Evolutionary conservation across 1,140 invertebrate species (phyloP).

Genomic region (Neodiprion pinetum): DNA sequence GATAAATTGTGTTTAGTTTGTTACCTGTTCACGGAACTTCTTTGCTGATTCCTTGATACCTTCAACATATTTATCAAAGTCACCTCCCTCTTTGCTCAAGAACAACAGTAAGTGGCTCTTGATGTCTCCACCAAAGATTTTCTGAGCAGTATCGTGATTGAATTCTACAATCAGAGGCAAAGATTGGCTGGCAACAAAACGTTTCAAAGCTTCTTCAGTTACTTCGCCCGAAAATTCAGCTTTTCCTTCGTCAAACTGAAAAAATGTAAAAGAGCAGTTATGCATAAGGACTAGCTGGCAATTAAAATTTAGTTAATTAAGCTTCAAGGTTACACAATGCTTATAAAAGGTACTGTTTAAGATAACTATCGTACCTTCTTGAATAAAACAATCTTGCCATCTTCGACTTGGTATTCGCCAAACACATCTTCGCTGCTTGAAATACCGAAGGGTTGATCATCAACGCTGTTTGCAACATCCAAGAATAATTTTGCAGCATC

Average conservation of each 20-base stretch:
- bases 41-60: constrained; percentile 82
- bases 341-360: constrained; percentile 13
- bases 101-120: constrained; percentile 96
- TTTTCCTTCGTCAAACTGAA: constrained; percentile 92
- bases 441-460: constrained; percentile 92
- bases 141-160: constrained; percentile 95
- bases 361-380: constrained; percentile 77
- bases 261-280: constrained; percentile 49
- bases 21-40: constrained; percentile 87
- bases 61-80: constrained; percentile 81
- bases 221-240: constrained; percentile 79
- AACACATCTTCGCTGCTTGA: constrained; percentile 79
- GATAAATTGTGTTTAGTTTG: background rate
- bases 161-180: constrained; percentile 97
- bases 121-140: constrained; percentile 98
- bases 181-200: constrained; percentile 86
- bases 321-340: constrained; percentile 1
- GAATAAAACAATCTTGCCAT: constrained; percentile 82
- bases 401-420: constrained; percentile 75
- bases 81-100: constrained; percentile 86
- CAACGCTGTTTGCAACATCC: constrained; percentile 77
- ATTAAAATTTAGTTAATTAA: constrained; percentile 20
- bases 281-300: constrained; percentile 11
- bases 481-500: constrained; percentile 86
- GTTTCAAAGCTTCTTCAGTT: constrained; percentile 73